Base-by-base conservation (phyloP, 2,888 invertebrate genomes). In the Cantharis rustica region DNA sequence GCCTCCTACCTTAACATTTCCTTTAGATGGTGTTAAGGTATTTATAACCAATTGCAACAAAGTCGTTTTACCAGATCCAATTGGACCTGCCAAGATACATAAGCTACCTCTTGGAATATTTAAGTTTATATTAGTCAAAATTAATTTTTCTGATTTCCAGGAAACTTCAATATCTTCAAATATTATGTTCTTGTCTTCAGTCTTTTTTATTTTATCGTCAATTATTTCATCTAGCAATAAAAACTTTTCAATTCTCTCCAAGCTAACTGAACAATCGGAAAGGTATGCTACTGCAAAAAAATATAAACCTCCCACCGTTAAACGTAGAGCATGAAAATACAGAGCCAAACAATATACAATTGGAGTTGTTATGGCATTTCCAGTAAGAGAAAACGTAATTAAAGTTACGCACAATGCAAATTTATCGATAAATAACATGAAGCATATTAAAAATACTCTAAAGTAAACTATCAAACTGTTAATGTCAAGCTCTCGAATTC, bases 51-150 rank as follows among this genome's bases (percentile, higher is more conserved):
- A 85, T 80, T 91, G 90, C 1, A 92, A 83, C n/a, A 91, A 79
- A 0, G 90, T 90, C 80, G 88, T 89, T 86, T 94, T 98, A 84
- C 97, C 98, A 31, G 95, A 91, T 10, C 97, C 98, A 11, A 97
- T 96, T 0, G 96, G 93, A 10, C 97, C 97, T 76, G 97, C 94
- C 15, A 98, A 90, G 2, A 95, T 95, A 81, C 95, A 92, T 85
- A 82, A 88, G 86, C 64, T 87, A 85, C 91, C 91, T 88, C 83
- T 83, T 86, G 78, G 90, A 88, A 83, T 85, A 85, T 47, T 89
- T 84, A 85, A 88, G 86, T 83, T 89, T 85, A 81, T 89, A 85
- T 81, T 87, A 82, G 76, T 90, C 80, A 80, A 76, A 11, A 82
- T 81, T 31, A 73, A 17, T 4, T 77, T 74, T 16, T 82, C 77